Percentiles rank a stretch among this genome's conserved stretches.
Evolutionary conservation across 2,797 vertebrate genomes (phyloP).

Genomic region (Sebastes taczanowskii): DNA sequence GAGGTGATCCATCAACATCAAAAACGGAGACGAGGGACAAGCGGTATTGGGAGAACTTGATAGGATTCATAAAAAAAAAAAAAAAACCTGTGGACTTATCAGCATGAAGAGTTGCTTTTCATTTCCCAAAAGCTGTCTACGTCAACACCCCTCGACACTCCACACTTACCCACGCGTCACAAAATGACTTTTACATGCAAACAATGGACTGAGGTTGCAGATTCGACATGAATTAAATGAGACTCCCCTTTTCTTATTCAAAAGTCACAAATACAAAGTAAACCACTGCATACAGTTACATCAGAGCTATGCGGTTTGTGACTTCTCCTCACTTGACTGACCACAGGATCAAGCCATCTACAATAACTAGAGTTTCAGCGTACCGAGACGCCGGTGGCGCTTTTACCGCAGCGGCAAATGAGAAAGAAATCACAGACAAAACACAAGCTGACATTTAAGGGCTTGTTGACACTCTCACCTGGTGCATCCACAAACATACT

Average conservation of each 20-base stretch:
- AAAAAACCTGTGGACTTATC: constrained; percentile 68
- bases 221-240: not conserved
- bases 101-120: constrained; percentile 48
- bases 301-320: not conserved
- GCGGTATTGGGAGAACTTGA: constrained; percentile 80
- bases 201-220: not conserved
- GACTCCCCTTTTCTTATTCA: not conserved
- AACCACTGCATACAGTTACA: not conserved
- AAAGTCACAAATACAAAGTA: not conserved
- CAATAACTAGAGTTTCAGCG: constrained; percentile 26
- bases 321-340: constrained; percentile 34
- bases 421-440: constrained; percentile 34
- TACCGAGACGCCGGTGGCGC: not conserved
- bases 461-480: constrained; percentile 22
- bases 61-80: constrained; percentile 71
- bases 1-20: constrained; percentile 97
- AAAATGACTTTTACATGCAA: constrained; percentile 9
- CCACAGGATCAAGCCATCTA: constrained; percentile 44
- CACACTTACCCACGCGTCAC: not conserved
- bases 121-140: constrained; percentile 38
- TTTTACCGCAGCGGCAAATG: constrained; percentile 40
- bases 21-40: constrained; percentile 77
- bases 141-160: not conserved
- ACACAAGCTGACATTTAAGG: constrained; percentile 52
- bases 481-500: constrained; percentile 3